A percentile compares a stretch with the other conserved stretches of the same genome.
Conservation (phyloP, 2,797 vertebrate genomes). For the Oreortyx pictus region DNA sequence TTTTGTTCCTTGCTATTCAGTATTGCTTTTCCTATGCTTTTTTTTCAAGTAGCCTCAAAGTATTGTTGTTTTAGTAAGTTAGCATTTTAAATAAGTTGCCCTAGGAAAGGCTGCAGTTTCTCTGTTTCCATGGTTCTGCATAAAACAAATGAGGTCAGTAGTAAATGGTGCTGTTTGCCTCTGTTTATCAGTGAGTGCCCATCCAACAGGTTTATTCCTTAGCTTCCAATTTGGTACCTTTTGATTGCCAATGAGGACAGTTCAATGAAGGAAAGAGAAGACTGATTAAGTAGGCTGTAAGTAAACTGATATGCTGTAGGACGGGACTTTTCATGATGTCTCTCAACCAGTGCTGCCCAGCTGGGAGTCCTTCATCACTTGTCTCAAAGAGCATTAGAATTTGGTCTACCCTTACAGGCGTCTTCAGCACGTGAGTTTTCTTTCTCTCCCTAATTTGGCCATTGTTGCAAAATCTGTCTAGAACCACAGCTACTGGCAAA, state of each 20-base stretch:
- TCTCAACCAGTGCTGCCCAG: not conserved
- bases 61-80: not conserved
- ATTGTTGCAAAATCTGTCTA: not conserved
- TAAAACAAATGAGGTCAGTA: not conserved
- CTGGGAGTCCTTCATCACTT: not conserved
- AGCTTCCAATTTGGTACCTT: not conserved
- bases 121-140: not conserved
- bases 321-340: not conserved
- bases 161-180: not conserved
- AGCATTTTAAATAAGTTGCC: not conserved
- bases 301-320: not conserved
- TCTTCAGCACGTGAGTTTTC: rapidly evolving
- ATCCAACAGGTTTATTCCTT: not conserved
- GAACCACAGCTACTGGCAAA: not conserved
- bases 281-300: not conserved
- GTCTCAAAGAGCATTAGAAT: not conserved
- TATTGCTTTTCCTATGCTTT: not conserved
- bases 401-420: not conserved
- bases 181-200: not conserved
- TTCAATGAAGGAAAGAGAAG: not conserved
- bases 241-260: not conserved
- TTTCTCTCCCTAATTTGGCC: not conserved
- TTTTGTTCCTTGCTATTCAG: not conserved
- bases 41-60: not conserved
- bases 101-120: not conserved